A percentile compares a stretch with the other conserved stretches of the same genome.
Conservation (phyloP, 2,888 invertebrate species). For the Volucella zonaria region DNA sequence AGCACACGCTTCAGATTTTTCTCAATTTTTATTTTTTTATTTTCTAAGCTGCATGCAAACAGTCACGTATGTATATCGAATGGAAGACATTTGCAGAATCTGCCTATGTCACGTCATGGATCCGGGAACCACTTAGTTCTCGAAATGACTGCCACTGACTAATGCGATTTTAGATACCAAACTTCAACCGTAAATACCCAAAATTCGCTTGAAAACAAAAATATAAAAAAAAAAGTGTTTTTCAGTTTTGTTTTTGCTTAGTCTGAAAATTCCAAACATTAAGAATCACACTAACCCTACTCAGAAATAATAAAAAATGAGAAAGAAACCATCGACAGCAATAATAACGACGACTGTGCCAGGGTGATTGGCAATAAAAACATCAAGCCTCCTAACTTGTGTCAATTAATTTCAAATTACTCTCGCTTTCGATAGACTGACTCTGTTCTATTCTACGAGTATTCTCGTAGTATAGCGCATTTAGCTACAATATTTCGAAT, state of each 20-base stretch:
- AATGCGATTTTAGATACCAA: not conserved
- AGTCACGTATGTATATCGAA: slow-evolving; percentile 42
- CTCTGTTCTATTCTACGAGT: too few species aligned
- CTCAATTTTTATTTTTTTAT: not conserved
- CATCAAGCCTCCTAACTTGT: slow-evolving; percentile 27
- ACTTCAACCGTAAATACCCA: slow-evolving; percentile 4
- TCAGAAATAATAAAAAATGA: slow-evolving; percentile 23
- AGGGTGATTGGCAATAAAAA: not conserved
- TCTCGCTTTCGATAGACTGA: slow-evolving; percentile 38
- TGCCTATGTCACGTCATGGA: slow-evolving; percentile 19
- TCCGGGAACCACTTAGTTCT: not conserved
- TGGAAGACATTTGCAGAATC: slow-evolving; percentile 15
- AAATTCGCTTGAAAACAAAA: slow-evolving; percentile 8
- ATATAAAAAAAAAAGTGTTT: slow-evolving; percentile 14
- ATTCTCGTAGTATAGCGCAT: not conserved
- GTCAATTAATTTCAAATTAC: slow-evolving; percentile 52
- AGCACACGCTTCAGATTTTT: not conserved
- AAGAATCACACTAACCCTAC: slow-evolving; percentile 38
- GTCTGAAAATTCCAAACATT: not conserved
- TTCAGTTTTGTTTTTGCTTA: not conserved
- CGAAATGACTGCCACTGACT: slow-evolving; percentile 2
- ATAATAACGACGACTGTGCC: not conserved
- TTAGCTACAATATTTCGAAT: slow-evolving; percentile 1
- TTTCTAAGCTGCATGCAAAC: slow-evolving; percentile 18
- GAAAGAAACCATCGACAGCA: not conserved